Percentiles rank a stretch among this genome's conserved stretches.
phyloP scores from a whole-genome alignment of 2,797 vertebrate genomes.

The Gephyroberyx darwinii region DNA sequence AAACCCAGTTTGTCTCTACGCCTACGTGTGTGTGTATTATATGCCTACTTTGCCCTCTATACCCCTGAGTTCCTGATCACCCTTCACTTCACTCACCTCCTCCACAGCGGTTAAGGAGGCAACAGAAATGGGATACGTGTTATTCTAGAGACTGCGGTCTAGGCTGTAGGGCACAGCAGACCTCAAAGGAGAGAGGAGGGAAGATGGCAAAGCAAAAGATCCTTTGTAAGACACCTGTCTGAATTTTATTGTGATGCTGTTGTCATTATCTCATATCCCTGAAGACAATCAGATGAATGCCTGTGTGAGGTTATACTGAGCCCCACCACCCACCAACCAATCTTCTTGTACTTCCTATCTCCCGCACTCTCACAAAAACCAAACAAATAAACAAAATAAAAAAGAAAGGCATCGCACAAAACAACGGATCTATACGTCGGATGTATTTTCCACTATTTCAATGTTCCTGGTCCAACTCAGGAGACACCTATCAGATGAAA shows the following conservation, averaged over 20 bases:
- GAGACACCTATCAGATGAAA: too few species aligned
- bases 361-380: too few species aligned
- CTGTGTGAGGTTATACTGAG: too few species aligned
- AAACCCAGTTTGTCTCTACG: background rate
- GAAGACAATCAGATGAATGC: too few species aligned
- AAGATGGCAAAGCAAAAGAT: background rate
- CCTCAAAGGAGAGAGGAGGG: slow-evolving; percentile 14
- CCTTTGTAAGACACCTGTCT: background rate
- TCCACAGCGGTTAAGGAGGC: slow-evolving; percentile 37
- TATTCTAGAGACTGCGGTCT: slow-evolving; percentile 28
- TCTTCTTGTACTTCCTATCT: background rate
- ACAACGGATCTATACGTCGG: too few species aligned
- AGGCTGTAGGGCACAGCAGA: slow-evolving; percentile 27
- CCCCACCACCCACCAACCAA: background rate
- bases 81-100: slow-evolving; percentile 46
- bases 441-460: too few species aligned
- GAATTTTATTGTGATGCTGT: background rate
- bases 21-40: background rate
- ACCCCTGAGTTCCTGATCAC: background rate
- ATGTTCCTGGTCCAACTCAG: too few species aligned
- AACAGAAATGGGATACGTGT: slow-evolving; percentile 43
- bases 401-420: too few species aligned
- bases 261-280: background rate
- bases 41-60: background rate
- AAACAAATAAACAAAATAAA: too few species aligned